Conservation (phyloP, 2,888 invertebrate species). For the Tachina grossa region DNA sequence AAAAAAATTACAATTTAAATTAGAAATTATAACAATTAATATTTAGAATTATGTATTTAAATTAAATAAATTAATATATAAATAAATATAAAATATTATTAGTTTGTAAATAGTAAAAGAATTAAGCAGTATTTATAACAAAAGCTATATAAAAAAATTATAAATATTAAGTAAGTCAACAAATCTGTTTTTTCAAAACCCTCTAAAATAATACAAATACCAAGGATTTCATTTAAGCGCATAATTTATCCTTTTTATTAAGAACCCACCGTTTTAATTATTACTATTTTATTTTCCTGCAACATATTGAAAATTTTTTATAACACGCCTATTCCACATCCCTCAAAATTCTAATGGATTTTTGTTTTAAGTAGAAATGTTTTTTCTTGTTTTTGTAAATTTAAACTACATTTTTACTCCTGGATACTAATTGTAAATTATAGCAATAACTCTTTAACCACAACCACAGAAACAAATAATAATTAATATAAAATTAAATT, state of each 20-base stretch:
- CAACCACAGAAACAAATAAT: constrained; percentile 30
- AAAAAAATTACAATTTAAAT: constrained; percentile 48
- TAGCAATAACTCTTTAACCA: constrained; percentile 9
- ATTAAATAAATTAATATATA: constrained; percentile 7
- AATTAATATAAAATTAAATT: constrained; percentile 47
- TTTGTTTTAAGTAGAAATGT: background rate
- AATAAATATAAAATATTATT: constrained; percentile 32
- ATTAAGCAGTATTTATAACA: constrained; percentile 68
- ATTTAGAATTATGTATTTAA: constrained; percentile 43
- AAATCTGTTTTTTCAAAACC: constrained; percentile 3
- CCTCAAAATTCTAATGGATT: background rate
- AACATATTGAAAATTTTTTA: constrained; percentile 8
- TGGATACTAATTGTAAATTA: constrained; percentile 35
- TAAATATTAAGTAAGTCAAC: background rate
- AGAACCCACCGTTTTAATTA: constrained; percentile 62
- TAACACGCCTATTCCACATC: background rate
- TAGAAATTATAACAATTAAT: constrained; percentile 47
- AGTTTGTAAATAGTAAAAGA: constrained; percentile 42
- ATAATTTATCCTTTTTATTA: constrained; percentile 24
- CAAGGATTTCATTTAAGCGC: constrained; percentile 41
- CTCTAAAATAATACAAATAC: constrained; percentile 9
- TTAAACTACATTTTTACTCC: background rate
- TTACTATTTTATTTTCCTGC: constrained; percentile 1
- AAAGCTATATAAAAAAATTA: constrained; percentile 42
- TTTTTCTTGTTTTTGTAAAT: background rate